These are phyloP conservation scores for Gambusia holbrooki DNA, from an alignment of 2,113 vertebrate genomes.

Conservation along the genomic window DNA sequence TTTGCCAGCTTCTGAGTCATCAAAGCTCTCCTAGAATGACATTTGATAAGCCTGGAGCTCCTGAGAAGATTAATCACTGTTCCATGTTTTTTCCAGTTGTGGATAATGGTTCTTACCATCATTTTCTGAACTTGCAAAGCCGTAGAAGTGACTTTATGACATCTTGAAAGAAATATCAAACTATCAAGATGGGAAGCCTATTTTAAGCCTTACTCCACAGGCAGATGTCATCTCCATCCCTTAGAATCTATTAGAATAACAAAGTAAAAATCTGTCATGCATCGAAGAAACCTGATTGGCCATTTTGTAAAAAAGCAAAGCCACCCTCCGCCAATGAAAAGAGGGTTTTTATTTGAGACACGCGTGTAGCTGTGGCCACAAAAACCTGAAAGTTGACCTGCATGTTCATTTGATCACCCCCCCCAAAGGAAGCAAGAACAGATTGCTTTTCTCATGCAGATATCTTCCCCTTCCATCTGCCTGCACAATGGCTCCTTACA, in stretches of 20 bases:
- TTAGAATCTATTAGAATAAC: conserved; percentile 60
- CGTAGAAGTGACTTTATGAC: not conserved
- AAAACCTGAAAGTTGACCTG: conserved; percentile 65
- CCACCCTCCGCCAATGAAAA: conserved; percentile 64
- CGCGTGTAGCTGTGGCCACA: conserved; percentile 39
- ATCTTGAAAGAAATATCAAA: conserved; percentile 26
- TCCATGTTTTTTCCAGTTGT: no score
- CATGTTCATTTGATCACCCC: conserved; percentile 49
- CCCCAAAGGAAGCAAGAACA: conserved; percentile 66
- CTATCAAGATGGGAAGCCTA: conserved; percentile 29
- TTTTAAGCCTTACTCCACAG: conserved; percentile 29
- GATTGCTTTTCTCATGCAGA: conserved; percentile 82
- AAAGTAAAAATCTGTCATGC: conserved; percentile 67
- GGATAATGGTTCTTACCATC: no score
- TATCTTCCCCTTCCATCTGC: conserved; percentile 77
- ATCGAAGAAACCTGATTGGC: conserved; percentile 52
- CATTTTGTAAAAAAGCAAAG: conserved; percentile 48
- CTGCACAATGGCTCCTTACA: conserved; percentile 76
- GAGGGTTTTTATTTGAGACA: conserved; percentile 40
- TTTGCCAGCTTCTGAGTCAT: no score
- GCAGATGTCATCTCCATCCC: conserved; percentile 57
- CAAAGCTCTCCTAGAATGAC: no score
- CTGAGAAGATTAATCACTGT: no score
- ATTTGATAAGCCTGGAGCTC: no score
- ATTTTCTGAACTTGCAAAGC: not conserved